A percentile compares a stretch with the other conserved stretches of the same genome.
phyloP scores from a whole-genome alignment of 2,113 vertebrate genomes.

The Ameiurus melas region DNA sequence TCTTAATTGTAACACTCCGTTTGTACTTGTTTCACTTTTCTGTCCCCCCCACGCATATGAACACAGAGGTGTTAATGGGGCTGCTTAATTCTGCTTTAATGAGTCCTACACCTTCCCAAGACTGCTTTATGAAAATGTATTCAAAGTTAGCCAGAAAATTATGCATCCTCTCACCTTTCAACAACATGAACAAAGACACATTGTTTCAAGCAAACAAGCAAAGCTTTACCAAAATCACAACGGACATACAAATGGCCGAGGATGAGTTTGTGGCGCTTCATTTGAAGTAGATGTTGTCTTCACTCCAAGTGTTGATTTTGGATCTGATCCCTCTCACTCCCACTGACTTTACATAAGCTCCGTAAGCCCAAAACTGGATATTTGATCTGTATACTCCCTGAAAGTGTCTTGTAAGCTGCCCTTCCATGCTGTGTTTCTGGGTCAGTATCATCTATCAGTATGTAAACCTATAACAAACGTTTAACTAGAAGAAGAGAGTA shows the following conservation, averaged over 20 bases:
- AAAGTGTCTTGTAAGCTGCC: conserved; percentile 33
- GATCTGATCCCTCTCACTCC: conserved; percentile 39
- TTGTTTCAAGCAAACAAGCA: conserved; percentile 13
- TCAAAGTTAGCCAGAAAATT: conserved; percentile 18
- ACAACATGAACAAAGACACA: background rate
- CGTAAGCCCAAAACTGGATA: conserved; percentile 31
- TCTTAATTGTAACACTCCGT: background rate
- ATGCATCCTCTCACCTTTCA: background rate
- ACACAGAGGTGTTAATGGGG: conserved; percentile 47
- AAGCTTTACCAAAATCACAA: conserved; percentile 3
- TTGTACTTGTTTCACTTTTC: background rate
- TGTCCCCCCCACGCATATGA: background rate
- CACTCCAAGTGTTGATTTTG: conserved; percentile 38
- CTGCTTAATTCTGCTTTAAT: conserved; percentile 60
- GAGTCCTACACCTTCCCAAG: conserved; percentile 44
- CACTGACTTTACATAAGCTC: conserved; percentile 38
- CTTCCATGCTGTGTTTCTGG: conserved; percentile 44
- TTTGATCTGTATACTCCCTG: conserved; percentile 38
- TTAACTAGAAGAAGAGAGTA: background rate
- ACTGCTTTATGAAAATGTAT: conserved; percentile 49
- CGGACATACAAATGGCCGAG: background rate
- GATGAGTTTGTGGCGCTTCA: background rate
- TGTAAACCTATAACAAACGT: background rate
- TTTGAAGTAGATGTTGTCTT: conserved; percentile 22
- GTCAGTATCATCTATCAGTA: conserved; percentile 36